Evolutionary conservation across 1,140 invertebrate genomes (phyloP).

Genomic region (Drosophila funebris): DNA sequence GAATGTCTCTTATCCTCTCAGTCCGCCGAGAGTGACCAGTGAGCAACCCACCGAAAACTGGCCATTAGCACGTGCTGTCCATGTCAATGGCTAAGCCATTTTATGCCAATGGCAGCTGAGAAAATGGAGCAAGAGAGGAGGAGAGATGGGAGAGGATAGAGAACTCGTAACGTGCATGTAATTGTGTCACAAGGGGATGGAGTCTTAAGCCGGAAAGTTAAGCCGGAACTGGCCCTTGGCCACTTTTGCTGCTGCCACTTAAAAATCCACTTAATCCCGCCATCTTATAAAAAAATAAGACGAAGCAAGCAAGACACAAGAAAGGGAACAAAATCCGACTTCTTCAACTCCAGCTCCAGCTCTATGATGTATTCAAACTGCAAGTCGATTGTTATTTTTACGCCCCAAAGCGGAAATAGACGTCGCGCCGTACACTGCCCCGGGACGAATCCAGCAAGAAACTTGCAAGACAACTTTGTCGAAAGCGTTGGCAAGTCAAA

Average conservation of each 20-base stretch:
- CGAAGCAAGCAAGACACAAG: slow-evolving; percentile 1
- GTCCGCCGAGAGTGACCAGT: slow-evolving; percentile 5
- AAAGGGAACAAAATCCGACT: not conserved
- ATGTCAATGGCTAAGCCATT: slow-evolving; percentile 66
- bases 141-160: not conserved
- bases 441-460: slow-evolving; percentile 18
- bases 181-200: slow-evolving; percentile 67
- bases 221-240: slow-evolving; percentile 62
- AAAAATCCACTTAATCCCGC: slow-evolving; percentile 80
- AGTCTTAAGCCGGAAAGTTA: slow-evolving; percentile 51
- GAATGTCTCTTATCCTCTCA: not conserved
- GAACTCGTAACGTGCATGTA: slow-evolving; percentile 62
- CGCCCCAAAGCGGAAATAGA: slow-evolving; percentile 74
- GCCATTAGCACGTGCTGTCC: slow-evolving; percentile 74
- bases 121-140: not conserved
- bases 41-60: slow-evolving; percentile 37
- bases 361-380: slow-evolving; percentile 76
- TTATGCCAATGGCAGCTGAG: slow-evolving; percentile 25
- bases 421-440: slow-evolving; percentile 38
- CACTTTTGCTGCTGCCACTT: slow-evolving; percentile 79
- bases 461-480: slow-evolving; percentile 71
- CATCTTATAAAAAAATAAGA: slow-evolving; percentile 59
- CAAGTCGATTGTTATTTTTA: slow-evolving; percentile 82
- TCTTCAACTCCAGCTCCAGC: not conserved
- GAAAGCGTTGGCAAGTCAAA: slow-evolving; percentile 41